Evolutionary conservation across 2,888 invertebrate genomes (phyloP), one percentile per base, ranked within the genome.

Genomic region (Athrips mouffetella): DNA sequence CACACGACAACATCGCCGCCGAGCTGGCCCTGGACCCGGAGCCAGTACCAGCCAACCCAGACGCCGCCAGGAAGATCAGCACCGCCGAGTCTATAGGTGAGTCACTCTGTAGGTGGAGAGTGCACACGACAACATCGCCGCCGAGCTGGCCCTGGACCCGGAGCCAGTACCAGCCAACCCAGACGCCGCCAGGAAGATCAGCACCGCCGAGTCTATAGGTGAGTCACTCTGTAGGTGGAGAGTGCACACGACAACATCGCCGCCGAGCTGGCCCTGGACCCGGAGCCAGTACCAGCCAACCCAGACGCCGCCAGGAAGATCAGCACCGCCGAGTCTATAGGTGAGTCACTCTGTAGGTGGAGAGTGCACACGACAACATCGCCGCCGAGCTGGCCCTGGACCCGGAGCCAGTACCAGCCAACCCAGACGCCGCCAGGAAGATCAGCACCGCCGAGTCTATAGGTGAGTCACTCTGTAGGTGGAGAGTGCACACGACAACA

Each of bases 401-500:
- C 62, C 66, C 62, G 10, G 29, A 37, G 37, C 35, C 29, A 35
- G 44, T 0, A 18, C 47, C 49, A 57, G 52, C 59, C 62, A n/a
- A n/a, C n/a, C n/a, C n/a, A n/a, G n/a, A n/a, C n/a, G 60, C 74
- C 13, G 50, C 79, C 1, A 66, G 86, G 56, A 88, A 86, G 63
- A 83, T 86, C 35, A 86, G 86, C 67, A 85, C 87, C 11, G 86
- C 86, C 0, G 86, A 85, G n/a, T n/a, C n/a, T n/a, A n/a, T n/a
- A n/a, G n/a, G n/a, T n/a, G 11, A n/a, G n/a, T n/a, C n/a, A n/a
- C n/a, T 85, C 85, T 56, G 82, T 85, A 69, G 85, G 85, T 82
- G n/a, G n/a, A n/a, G n/a, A n/a, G n/a, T n/a, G n/a, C n/a, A n/a
- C 85, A 86, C 62, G 88, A 89, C 73, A 80, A 81, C 71, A 80